phyloP scores from a whole-genome alignment of 2,888 invertebrate genomes.

The Herminia tarsipennalis region DNA sequence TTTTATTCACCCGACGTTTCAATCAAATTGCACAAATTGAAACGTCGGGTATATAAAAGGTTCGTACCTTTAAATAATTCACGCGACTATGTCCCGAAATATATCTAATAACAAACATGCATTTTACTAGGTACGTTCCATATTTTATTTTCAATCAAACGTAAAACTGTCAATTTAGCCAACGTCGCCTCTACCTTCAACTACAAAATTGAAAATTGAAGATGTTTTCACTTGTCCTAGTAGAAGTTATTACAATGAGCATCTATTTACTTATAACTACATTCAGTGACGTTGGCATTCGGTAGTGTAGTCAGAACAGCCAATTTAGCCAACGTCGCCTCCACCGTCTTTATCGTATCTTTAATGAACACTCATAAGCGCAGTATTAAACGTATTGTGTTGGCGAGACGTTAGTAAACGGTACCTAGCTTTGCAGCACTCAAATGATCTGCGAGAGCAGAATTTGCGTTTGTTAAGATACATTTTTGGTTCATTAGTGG shows the following conservation, averaged over 20 bases:
- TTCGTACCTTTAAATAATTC: too few species aligned
- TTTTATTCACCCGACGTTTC: too few species aligned
- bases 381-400: conserved; percentile 76
- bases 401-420: conserved; percentile 49
- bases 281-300: conserved; percentile 32
- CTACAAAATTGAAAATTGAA: not conserved
- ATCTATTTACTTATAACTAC: conserved; percentile 34
- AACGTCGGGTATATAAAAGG: too few species aligned
- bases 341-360: conserved; percentile 84
- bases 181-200: too few species aligned
- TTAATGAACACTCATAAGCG: conserved; percentile 84
- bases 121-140: too few species aligned
- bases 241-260: not conserved
- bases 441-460: conserved; percentile 62
- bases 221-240: not conserved
- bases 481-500: conserved; percentile 31
- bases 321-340: conserved; percentile 69
- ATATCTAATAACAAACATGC: too few species aligned
- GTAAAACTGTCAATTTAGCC: too few species aligned
- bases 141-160: too few species aligned
- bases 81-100: too few species aligned
- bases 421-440: conserved; percentile 45
- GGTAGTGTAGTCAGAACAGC: conserved; percentile 57
- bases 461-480: conserved; percentile 63
- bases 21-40: too few species aligned